Evolutionary conservation across 2,797 vertebrate genomes (phyloP).

Genomic region (Loris lydekkerianus): DNA sequence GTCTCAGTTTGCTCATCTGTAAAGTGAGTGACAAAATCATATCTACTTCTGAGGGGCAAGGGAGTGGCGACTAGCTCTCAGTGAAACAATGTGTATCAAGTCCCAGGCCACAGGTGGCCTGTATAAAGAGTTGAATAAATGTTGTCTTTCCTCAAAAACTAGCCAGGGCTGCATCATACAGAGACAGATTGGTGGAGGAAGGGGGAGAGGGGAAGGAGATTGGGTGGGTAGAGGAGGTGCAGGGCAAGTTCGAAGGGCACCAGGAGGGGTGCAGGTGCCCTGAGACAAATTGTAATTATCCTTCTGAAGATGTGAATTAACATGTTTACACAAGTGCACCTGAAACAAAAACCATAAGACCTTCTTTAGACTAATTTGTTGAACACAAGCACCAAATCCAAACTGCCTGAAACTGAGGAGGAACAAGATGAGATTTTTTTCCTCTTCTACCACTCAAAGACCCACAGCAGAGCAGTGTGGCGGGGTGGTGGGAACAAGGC

Average conservation of each 20-base stretch:
- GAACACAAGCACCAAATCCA: constrained; percentile 50
- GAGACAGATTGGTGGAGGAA: background rate
- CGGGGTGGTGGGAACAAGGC: background rate
- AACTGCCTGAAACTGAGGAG: constrained; percentile 71
- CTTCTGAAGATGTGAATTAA: constrained; percentile 48
- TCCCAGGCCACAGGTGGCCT: background rate
- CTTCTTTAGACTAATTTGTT: constrained; percentile 73
- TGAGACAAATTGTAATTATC: constrained; percentile 63
- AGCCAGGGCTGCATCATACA: background rate
- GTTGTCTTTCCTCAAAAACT: background rate
- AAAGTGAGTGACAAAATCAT: background rate
- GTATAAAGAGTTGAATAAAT: background rate
- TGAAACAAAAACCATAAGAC: background rate
- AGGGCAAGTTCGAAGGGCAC: background rate
- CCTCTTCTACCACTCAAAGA: constrained; percentile 47
- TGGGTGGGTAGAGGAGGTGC: too few species aligned
- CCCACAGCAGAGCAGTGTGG: background rate
- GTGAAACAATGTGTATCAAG: rapidly evolving
- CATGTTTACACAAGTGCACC: constrained; percentile 65
- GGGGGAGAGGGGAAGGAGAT: background rate
- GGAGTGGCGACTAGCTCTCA: background rate
- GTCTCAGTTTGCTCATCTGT: background rate
- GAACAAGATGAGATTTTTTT: background rate
- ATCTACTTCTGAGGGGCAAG: background rate
- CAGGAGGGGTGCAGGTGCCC: background rate